Evolutionary conservation across 1,140 invertebrate species (phyloP).

Genomic region (Drosophila bifasciata): DNA sequence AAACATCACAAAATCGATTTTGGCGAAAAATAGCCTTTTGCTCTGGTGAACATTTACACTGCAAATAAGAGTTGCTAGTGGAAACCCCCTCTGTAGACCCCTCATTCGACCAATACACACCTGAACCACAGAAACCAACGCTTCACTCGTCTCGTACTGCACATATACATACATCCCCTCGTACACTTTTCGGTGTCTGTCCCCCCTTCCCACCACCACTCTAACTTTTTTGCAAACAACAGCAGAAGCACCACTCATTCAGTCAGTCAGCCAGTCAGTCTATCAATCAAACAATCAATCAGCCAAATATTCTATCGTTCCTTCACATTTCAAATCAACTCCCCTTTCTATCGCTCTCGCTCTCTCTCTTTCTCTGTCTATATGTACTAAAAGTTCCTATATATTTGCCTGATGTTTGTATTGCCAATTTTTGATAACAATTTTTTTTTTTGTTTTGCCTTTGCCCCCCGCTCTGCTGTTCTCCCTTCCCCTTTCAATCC

Average conservation of each 20-base stretch:
- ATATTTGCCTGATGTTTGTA: constrained; percentile 65
- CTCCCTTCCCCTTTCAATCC: too few relatives aligned
- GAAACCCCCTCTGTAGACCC: too few relatives aligned
- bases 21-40: too few relatives aligned
- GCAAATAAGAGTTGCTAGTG: too few relatives aligned
- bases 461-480: too few relatives aligned
- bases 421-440: constrained; percentile 60
- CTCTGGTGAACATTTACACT: too few relatives aligned
- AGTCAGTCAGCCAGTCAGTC: constrained; percentile 55
- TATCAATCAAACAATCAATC: constrained; percentile 64
- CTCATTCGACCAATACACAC: too few relatives aligned
- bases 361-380: constrained; percentile 40
- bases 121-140: too few relatives aligned
- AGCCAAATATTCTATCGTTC: constrained; percentile 59
- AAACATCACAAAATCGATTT: too few relatives aligned
- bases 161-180: not conserved
- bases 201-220: constrained; percentile 10
- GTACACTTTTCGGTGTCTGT: constrained; percentile 1
- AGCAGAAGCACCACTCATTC: constrained; percentile 61
- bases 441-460: too few relatives aligned
- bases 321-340: constrained; percentile 4
- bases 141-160: too few relatives aligned
- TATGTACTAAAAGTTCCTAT: constrained; percentile 22
- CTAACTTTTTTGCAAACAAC: constrained; percentile 30
- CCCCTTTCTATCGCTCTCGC: not conserved